Evolutionary conservation across 2,888 invertebrate genomes (phyloP).

Genomic region (Ectobius pallidus): DNA sequence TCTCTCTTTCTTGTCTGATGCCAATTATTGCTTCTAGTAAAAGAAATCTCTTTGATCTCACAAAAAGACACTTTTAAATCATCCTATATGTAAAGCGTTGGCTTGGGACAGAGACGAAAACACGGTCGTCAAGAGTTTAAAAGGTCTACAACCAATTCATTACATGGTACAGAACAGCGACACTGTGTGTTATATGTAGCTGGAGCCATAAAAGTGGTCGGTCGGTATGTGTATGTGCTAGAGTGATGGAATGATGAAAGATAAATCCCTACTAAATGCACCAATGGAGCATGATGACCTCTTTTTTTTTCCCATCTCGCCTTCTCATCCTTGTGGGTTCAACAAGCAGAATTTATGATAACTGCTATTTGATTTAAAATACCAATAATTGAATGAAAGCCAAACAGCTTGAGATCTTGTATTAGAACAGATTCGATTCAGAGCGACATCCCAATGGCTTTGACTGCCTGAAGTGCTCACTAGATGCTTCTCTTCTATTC

Average conservation of each 20-base stretch:
- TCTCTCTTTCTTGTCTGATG: no score
- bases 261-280: neutral
- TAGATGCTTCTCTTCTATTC: no score
- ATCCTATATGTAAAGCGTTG: no score
- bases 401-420: no score
- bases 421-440: neutral
- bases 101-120: no score
- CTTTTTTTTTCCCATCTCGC: no score
- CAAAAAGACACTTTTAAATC: no score
- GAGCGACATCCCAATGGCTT: no score
- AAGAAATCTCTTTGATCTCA: no score
- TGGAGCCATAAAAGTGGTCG: neutral
- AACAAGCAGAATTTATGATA: neutral
- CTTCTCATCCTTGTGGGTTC: neutral
- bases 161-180: neutral
- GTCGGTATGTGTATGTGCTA: neutral
- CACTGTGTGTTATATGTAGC: neutral
- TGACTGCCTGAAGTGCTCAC: no score
- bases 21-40: no score
- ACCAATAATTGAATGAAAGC: neutral
- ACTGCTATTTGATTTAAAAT: neutral
- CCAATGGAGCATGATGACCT: neutral
- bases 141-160: constrained; percentile 30
- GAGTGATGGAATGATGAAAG: neutral
- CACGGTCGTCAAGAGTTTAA: constrained; percentile 30